A percentile compares a stretch with the other conserved stretches of the same genome.
These are phyloP conservation scores for Cepphus grylle DNA, from an alignment of 2,113 vertebrate genomes.

Conservation along the genomic window DNA sequence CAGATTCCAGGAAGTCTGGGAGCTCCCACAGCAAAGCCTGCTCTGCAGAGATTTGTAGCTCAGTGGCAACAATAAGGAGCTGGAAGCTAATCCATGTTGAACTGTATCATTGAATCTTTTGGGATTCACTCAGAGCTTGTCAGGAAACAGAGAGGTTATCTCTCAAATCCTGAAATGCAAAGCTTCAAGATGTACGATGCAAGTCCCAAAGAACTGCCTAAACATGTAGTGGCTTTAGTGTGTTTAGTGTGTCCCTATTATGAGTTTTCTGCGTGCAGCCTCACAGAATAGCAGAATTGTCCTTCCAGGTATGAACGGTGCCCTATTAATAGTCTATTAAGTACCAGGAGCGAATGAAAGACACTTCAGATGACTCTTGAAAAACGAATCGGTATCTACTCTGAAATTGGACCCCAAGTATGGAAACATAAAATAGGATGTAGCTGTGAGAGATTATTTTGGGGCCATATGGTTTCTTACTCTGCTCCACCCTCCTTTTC, in stretches of 20 bases:
- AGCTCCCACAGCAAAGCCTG: background rate
- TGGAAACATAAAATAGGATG: background rate
- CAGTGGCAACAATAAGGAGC: background rate
- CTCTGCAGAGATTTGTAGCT: background rate
- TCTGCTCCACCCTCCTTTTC: background rate
- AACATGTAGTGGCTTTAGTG: background rate
- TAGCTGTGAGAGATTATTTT: slow-evolving; percentile 14
- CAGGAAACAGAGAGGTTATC: background rate
- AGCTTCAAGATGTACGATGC: background rate
- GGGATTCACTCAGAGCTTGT: background rate
- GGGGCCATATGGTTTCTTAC: slow-evolving; percentile 7
- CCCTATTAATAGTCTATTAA: slow-evolving; percentile 46
- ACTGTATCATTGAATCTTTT: background rate
- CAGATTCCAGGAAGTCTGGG: background rate
- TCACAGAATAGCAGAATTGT: background rate
- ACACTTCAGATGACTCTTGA: slow-evolving; percentile 42
- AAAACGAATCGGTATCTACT: slow-evolving; percentile 5
- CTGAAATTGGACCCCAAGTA: slow-evolving; percentile 10
- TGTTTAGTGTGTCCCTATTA: background rate
- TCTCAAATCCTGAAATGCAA: background rate
- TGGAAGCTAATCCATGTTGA: background rate
- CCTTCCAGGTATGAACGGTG: slow-evolving; percentile 21
- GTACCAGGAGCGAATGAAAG: slow-evolving; percentile 1
- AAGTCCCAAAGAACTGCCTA: background rate
- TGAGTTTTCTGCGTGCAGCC: background rate